Conservation (phyloP, 2,888 invertebrate species). For the Pharmacophagus antenor region DNA sequence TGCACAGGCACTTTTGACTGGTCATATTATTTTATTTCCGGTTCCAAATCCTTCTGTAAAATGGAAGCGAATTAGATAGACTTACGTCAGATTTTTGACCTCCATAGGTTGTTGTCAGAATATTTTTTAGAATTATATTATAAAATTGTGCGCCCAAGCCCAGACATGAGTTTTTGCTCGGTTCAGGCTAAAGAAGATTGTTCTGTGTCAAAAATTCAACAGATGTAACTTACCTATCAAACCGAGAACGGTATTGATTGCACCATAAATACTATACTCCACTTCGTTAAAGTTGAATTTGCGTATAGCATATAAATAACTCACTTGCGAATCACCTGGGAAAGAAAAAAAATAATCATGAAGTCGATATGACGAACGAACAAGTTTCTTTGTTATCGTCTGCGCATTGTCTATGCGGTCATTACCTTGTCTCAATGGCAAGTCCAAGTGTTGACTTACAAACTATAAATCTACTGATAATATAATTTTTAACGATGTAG, state of each 20-base stretch:
- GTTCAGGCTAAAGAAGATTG: no score
- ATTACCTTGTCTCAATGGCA: constrained; percentile 22
- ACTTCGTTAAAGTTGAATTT: constrained; percentile 73
- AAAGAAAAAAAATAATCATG: constrained; percentile 39
- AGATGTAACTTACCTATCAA: constrained; percentile 60
- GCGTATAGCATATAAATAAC: constrained; percentile 70
- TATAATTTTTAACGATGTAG: constrained; percentile 3
- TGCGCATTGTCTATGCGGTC: constrained; percentile 26
- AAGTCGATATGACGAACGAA: constrained; percentile 21
- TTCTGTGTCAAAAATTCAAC: background rate
- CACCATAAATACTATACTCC: constrained; percentile 73
- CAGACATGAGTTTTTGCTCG: no score
- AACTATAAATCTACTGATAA: constrained; percentile 4
- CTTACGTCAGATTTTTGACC: no score
- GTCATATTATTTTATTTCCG: no score
- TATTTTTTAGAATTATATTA: no score
- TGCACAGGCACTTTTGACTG: no score
- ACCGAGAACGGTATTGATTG: constrained; percentile 70
- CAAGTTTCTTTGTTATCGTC: constrained; percentile 29
- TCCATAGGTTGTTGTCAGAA: no score
- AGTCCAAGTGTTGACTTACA: constrained; percentile 5
- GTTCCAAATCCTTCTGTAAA: no score
- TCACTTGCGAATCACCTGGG: constrained; percentile 75
- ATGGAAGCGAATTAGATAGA: no score
- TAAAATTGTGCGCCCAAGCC: no score